A percentile compares a stretch with the other conserved stretches of the same genome.
Conservation (phyloP, 1,140 invertebrate species). For the Hycleus cichorii region DNA sequence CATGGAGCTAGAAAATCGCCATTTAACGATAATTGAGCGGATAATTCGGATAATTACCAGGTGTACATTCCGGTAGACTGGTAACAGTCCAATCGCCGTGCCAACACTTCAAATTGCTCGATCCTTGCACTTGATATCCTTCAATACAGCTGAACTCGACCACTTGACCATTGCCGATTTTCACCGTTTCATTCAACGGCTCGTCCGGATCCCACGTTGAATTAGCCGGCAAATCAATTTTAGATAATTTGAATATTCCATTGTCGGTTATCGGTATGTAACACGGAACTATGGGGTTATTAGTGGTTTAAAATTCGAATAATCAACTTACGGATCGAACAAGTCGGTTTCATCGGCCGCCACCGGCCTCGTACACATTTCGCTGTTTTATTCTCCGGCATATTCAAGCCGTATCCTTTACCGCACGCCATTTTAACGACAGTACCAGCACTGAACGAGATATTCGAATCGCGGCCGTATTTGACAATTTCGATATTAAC, state of each 20-base stretch:
- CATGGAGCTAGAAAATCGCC: conserved; percentile 54
- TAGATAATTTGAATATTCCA: conserved; percentile 53
- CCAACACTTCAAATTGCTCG: conserved; percentile 64
- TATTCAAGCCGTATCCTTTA: conserved; percentile 65
- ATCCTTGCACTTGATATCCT: conserved; percentile 62
- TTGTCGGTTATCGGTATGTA: conserved; percentile 55
- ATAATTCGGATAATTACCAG: conserved; percentile 45
- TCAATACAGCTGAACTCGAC: conserved; percentile 58
- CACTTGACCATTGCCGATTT: conserved; percentile 53
- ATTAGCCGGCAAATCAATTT: conserved; percentile 31
- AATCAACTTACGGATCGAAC: conserved; percentile 59
- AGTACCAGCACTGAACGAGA: conserved; percentile 56
- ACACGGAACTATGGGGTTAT: conserved; percentile 51
- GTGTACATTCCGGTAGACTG: conserved; percentile 66
- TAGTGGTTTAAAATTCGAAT: not conserved
- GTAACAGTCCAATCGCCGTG: conserved; percentile 71
- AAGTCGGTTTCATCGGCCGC: conserved; percentile 72
- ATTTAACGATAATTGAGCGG: not conserved
- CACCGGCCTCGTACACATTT: conserved; percentile 71
- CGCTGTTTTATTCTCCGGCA: conserved; percentile 65
- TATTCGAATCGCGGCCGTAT: conserved; percentile 51
- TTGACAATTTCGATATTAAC: conserved; percentile 59
- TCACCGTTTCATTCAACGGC: conserved; percentile 48
- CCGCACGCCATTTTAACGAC: conserved; percentile 64
- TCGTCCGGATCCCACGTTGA: conserved; percentile 27